These are phyloP conservation scores for Adelosebastes latens DNA, from an alignment of 2,797 vertebrate species.

Conservation along the genomic window DNA sequence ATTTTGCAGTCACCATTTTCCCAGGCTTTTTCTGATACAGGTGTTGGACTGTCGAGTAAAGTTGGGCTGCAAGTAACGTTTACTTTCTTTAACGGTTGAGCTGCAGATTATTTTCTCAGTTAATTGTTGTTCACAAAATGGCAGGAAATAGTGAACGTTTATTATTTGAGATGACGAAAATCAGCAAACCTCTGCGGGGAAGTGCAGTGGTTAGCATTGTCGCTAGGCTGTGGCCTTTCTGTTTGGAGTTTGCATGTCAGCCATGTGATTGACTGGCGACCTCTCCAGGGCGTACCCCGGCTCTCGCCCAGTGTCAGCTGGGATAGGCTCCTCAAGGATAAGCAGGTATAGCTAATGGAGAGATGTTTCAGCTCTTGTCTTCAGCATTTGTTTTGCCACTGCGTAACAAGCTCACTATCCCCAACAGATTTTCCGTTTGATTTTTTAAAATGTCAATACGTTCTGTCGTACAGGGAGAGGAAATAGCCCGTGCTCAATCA, in stretches of 20 bases:
- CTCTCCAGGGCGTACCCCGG: background rate
- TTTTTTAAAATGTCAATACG: constrained; percentile 10
- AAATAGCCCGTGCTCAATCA: constrained; percentile 51
- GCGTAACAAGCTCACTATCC: constrained; percentile 4
- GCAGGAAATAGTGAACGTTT: background rate
- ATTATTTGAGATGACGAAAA: too few relatives aligned
- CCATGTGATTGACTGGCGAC: background rate
- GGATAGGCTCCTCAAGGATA: background rate
- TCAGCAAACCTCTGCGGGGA: too few relatives aligned
- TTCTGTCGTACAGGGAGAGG: constrained; percentile 27
- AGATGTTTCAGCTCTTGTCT: background rate
- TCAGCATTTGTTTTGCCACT: constrained; percentile 12
- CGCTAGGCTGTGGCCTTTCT: background rate
- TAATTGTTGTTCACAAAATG: background rate
- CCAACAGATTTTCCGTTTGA: background rate
- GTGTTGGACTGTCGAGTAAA: background rate
- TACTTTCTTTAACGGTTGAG: background rate
- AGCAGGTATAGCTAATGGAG: background rate
- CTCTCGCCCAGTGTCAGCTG: background rate
- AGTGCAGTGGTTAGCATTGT: fast-evolving
- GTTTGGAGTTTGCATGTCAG: background rate
- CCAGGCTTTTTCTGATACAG: background rate
- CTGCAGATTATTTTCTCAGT: background rate
- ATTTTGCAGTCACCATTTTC: background rate
- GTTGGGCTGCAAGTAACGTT: background rate